phyloP scores from a whole-genome alignment of 2,888 invertebrate genomes.

The Ectobius pallidus region DNA sequence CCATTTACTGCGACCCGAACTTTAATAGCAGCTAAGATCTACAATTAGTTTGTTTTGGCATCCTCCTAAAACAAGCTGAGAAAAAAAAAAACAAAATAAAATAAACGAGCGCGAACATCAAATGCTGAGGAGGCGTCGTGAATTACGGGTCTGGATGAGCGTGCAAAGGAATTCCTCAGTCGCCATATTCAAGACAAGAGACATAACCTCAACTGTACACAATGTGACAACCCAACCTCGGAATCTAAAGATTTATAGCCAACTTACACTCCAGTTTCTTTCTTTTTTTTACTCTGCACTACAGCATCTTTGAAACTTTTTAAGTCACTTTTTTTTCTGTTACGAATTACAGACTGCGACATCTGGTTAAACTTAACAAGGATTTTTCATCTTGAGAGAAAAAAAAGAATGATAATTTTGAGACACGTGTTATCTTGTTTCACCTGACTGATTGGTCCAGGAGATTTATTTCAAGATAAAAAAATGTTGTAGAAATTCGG shows the following conservation, averaged over 20 bases:
- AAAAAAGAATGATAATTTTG: conserved; percentile 1
- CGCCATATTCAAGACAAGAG: neutral
- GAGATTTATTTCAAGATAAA: conserved; percentile 14
- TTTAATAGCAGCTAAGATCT: conserved; percentile 2
- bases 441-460: conserved; percentile 25
- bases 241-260: conserved; percentile 7
- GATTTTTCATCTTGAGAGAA: neutral
- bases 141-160: conserved; percentile 23
- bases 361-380: conserved; percentile 5
- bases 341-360: neutral
- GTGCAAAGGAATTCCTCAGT: conserved; percentile 26
- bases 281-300: neutral
- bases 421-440: conserved; percentile 25
- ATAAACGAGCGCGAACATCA: conserved; percentile 8
- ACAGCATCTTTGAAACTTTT: too few species aligned
- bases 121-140: neutral
- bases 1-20: neutral
- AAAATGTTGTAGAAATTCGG: neutral
- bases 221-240: conserved; percentile 10
- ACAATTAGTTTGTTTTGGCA: conserved; percentile 31
- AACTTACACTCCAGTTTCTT: neutral
- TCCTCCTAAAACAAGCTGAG: neutral
- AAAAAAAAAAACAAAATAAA: neutral
- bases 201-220: conserved; percentile 18
- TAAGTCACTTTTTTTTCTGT: too few species aligned